Evolutionary conservation across 1,140 invertebrate genomes (phyloP).

Genomic region (Drosophila willistoni): DNA sequence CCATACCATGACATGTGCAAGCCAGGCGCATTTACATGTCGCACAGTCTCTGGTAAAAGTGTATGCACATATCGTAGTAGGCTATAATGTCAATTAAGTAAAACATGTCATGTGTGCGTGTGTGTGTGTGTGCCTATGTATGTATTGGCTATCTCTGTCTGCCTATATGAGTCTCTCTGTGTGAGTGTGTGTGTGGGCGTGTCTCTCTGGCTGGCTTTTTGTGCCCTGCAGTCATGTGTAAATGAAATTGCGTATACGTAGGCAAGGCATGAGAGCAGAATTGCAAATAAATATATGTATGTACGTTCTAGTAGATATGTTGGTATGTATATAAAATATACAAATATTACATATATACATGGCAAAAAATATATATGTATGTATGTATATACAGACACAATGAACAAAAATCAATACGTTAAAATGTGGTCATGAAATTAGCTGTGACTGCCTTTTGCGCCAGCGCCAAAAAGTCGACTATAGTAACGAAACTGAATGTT

Average conservation of each 20-base stretch:
- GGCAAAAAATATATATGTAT: conserved; percentile 1
- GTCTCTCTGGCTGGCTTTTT: conserved; percentile 57
- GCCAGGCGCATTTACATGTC: conserved; percentile 75
- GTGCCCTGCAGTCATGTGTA: conserved; percentile 73
- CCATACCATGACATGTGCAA: conserved; percentile 64
- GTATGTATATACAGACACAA: conserved; percentile 23
- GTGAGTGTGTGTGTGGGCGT: conserved; percentile 36
- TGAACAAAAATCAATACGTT: conserved; percentile 70
- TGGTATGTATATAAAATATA: conserved; percentile 22
- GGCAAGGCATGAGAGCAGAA: conserved; percentile 46
- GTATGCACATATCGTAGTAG: conserved; percentile 79
- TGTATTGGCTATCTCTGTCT: neutral
- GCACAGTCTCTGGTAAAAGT: conserved; percentile 62
- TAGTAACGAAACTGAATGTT: conserved; percentile 26
- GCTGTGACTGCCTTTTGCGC: conserved; percentile 58
- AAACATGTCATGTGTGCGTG: conserved; percentile 28
- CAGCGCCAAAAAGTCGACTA: conserved; percentile 72
- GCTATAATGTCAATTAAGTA: conserved; percentile 79
- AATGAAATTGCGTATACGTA: conserved; percentile 74
- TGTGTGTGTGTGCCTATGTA: conserved; percentile 17
- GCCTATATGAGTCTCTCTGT: conserved; percentile 7
- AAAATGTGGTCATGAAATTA: conserved; percentile 77
- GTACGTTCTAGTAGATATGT: neutral
- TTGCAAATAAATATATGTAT: conserved; percentile 54
- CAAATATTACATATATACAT: conserved; percentile 47